These are phyloP conservation scores for Tyrannus savana DNA, from an alignment of 2,113 vertebrate genomes.

Conservation along the genomic window DNA sequence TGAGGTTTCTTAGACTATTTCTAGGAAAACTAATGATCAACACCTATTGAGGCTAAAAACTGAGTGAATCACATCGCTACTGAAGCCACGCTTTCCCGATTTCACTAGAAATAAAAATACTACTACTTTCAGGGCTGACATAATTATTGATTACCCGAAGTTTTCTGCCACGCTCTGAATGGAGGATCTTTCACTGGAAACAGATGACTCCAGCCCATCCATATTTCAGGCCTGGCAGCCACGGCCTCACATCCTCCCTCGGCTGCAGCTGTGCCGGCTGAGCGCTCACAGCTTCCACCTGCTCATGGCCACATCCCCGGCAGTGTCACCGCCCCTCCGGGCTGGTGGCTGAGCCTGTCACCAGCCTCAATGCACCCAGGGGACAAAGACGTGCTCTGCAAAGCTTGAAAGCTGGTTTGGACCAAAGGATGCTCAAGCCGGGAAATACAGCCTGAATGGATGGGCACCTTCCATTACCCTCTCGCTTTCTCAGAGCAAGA, in stretches of 20 bases:
- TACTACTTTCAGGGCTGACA: neutral
- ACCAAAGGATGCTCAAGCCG: neutral
- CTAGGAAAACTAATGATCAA: constrained; percentile 10
- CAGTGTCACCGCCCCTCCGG: neutral
- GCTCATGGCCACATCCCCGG: neutral
- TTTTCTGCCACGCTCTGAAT: neutral
- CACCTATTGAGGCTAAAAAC: neutral
- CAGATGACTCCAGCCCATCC: neutral
- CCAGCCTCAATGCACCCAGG: neutral
- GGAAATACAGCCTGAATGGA: neutral
- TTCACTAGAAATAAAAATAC: neutral
- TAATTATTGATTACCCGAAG: neutral
- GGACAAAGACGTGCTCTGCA: constrained; percentile 5
- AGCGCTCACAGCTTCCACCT: constrained; percentile 31
- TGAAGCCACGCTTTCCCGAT: neutral
- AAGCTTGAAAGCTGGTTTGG: neutral
- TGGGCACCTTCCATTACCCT: neutral
- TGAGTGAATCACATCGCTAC: neutral
- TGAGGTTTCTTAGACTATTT: neutral
- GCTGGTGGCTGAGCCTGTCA: neutral
- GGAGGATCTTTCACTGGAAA: neutral
- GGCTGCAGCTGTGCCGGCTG: neutral
- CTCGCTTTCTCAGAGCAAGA: neutral
- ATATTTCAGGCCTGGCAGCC: neutral
- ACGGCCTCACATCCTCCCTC: neutral